These are phyloP conservation scores for Sipha flava DNA, from an alignment of 1,140 invertebrate species.

Conservation along the genomic window DNA sequence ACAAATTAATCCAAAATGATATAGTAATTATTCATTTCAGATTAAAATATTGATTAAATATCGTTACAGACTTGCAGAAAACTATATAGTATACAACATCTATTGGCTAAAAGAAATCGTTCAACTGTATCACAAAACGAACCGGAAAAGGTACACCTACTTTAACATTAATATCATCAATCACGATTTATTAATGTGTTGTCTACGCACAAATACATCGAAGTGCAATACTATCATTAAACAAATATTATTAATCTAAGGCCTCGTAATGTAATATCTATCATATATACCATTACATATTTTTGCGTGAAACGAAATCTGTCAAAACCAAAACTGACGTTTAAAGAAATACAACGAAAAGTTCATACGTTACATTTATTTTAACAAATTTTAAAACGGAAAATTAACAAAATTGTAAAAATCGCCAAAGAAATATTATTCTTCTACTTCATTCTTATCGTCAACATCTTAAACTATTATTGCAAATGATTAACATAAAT, in stretches of 20 bases:
- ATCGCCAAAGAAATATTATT: too few relatives aligned
- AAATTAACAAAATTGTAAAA: background rate
- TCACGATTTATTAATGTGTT: background rate
- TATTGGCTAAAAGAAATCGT: conserved; percentile 21
- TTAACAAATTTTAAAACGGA: too few relatives aligned
- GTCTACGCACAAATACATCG: background rate
- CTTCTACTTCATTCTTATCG: too few relatives aligned
- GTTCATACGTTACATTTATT: too few relatives aligned
- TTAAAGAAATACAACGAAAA: too few relatives aligned
- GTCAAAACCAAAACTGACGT: background rate
- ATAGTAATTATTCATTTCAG: background rate
- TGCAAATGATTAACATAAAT: too few relatives aligned
- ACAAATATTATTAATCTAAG: background rate
- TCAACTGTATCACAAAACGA: conserved; percentile 6
- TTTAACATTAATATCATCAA: background rate
- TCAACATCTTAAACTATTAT: too few relatives aligned
- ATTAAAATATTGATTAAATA: background rate
- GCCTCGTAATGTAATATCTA: background rate
- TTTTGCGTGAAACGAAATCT: background rate
- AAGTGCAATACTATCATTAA: background rate
- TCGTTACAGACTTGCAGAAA: conserved; percentile 16
- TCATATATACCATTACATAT: background rate
- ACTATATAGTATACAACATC: conserved; percentile 23
- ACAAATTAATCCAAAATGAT: background rate
- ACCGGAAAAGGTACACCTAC: background rate